Evolutionary conservation across 2,113 vertebrate genomes (phyloP).

Genomic region (Zosterops hypoxanthus): DNA sequence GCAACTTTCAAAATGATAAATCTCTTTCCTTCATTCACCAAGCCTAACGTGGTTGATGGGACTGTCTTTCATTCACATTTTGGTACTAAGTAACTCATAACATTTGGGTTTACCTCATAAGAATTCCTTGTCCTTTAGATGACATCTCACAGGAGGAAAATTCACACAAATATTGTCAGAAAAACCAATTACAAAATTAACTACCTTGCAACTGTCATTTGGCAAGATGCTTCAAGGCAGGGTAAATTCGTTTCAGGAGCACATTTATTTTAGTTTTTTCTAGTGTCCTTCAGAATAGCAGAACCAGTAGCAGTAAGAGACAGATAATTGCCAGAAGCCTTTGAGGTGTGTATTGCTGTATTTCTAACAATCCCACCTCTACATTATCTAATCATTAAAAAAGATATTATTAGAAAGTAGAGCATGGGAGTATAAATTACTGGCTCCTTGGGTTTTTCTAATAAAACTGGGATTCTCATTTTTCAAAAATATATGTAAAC

Average conservation of each 20-base stretch:
- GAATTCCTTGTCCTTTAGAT: neutral
- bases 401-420: neutral
- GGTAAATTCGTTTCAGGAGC: neutral
- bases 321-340: neutral
- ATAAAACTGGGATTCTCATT: neutral
- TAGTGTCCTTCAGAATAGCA: neutral
- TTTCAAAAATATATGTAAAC: neutral
- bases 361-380: neutral
- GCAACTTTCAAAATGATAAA: constrained; percentile 70
- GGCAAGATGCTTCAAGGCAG: neutral
- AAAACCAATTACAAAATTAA: neutral
- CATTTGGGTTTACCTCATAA: constrained; percentile 25
- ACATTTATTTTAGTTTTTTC: neutral
- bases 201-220: neutral
- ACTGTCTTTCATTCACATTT: constrained; percentile 54
- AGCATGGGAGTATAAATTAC: neutral
- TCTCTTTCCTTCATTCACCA: constrained; percentile 50
- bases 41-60: neutral
- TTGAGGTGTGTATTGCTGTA: neutral
- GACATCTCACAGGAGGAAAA: neutral
- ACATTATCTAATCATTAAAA: neutral
- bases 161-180: neutral
- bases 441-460: neutral
- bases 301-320: neutral
- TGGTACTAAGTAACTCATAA: constrained; percentile 54